Evolutionary conservation across 1,140 invertebrate species (phyloP), one percentile per base, ranked within the genome.

Genomic region (Drosophila pruinosa): DNA sequence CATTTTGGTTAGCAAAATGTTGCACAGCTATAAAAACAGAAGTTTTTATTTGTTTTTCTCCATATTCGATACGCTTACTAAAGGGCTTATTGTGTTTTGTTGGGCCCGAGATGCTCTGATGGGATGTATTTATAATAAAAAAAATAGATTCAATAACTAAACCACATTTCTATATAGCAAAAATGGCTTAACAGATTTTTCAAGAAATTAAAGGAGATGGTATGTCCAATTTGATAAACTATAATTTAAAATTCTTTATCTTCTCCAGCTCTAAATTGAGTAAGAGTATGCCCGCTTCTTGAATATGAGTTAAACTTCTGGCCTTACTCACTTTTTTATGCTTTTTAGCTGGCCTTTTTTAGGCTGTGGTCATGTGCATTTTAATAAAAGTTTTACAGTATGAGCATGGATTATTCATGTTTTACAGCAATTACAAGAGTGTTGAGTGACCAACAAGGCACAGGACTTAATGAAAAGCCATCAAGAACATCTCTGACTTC

Each of bases 341-440:
- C 0, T 28, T 45, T 67, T 62, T 58, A 34, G 43, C 34, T 22
- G n/a, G 5, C 4, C 8, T 14, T 52, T 61, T 63, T 58, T 73
- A 56, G 70, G 64, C 57, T 31, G 47, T 31, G 75, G 67, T 24
- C 71, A 65, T 62, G 28, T 80, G 80, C 56, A 76, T 77, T 85
- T 85, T 72, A 69, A 86, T 85, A 81, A 77, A 86, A 85, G 52
- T 86, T 85, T 86, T 54, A 41, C 38, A 74, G 62, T 63, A 88
- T 82, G 75, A 74, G 62, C 67, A 88, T 82, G 75, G 71, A 82
- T 86, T 82, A 88, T 86, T 86, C 81, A 86, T 86, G 77, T 61
- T 76, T 68, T 72, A 65, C 77, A 80, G 58, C 81, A 81, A 86
- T 88, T 77, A 75, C 77, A 48, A 64, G 47, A 38, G 57, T 67